Percentiles rank a stretch among this genome's conserved stretches.
Conservation (phyloP, 2,113 vertebrate genomes). For the Gila orcuttii region DNA sequence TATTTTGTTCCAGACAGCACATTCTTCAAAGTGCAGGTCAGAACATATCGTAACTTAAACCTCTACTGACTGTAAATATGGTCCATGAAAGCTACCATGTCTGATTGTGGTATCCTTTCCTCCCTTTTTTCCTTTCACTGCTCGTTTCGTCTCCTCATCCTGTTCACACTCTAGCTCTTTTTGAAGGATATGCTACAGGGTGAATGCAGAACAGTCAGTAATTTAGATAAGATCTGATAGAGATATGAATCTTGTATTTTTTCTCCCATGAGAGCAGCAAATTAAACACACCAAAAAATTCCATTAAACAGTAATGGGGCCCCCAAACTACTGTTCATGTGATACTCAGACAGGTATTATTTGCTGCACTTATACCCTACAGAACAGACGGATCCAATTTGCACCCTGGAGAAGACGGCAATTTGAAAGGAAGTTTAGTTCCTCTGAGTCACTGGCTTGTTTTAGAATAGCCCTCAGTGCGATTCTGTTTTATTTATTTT, state of each 20-base stretch:
- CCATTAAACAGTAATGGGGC: slow-evolving; percentile 27
- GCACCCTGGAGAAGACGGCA: background rate
- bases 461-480: background rate
- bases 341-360: slow-evolving; percentile 35
- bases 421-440: slow-evolving; percentile 14
- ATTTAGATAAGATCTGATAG: slow-evolving; percentile 48
- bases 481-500: background rate
- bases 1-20: slow-evolving; percentile 3
- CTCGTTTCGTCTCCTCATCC: background rate
- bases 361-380: slow-evolving; percentile 21
- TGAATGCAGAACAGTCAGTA: slow-evolving; percentile 16
- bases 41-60: slow-evolving; percentile 16
- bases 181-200: slow-evolving; percentile 35
- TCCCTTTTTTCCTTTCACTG: background rate
- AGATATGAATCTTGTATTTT: slow-evolving; percentile 37
- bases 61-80: slow-evolving; percentile 22
- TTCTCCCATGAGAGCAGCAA: slow-evolving; percentile 41
- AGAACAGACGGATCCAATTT: slow-evolving; percentile 45
- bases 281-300: slow-evolving; percentile 40
- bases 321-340: slow-evolving; percentile 29
- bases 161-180: slow-evolving; percentile 7
- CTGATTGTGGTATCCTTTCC: slow-evolving; percentile 2
- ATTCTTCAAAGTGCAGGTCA: slow-evolving; percentile 23
- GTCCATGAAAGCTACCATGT: slow-evolving; percentile 7
- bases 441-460: slow-evolving; percentile 3